Evolutionary conservation across 2,113 vertebrate genomes (phyloP), one percentile per base, ranked within the genome.

Genomic region (Eupsittula cactorum): DNA sequence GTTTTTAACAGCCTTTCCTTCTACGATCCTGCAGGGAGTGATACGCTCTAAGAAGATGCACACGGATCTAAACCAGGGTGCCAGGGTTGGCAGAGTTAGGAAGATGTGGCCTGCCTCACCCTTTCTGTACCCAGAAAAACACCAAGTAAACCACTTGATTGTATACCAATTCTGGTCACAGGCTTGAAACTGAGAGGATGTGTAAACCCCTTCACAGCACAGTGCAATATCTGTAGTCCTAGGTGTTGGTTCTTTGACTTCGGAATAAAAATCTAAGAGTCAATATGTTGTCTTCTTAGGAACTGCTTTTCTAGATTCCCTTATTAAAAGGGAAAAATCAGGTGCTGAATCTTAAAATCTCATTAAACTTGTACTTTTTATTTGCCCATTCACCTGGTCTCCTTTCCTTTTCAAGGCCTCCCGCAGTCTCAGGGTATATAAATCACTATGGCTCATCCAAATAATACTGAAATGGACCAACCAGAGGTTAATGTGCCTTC

Each of bases 401-500:
- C 73, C 62, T 70, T 67, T 88, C 8, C 33, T 90, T 84, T 75
- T 57, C 42, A 93, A 85, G 85, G 71, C 62, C 73, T 94, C 94
- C 75, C 89, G 69, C 79, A 92, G 57, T 94, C 96, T 97, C 96
- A 97, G 96, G 96, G 95, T 94, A 86, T 70, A 65, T 83, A 85
- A 90, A 78, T 92, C 84, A 88, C 75, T 86, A 87, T 70, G 33
- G 83, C 28, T 93, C 82, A 96, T 94, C 88, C 96, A 97, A 96
- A 96, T 94, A 88, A 47, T 55, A 71, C 65, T 0, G 4, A 90
- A 95, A 94, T 0, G 42, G 96, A 94, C 96, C 92, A 97, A 94
- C 69, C 82, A 93, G 96, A 96, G 93, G 88, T 96, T 92, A 92
- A 93, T 31, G 95, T 97, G 95, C 96, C 96, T 97, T 97, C 57